Conservation (phyloP, 1,140 invertebrate genomes). For the Acyrthosiphon pisum region DNA sequence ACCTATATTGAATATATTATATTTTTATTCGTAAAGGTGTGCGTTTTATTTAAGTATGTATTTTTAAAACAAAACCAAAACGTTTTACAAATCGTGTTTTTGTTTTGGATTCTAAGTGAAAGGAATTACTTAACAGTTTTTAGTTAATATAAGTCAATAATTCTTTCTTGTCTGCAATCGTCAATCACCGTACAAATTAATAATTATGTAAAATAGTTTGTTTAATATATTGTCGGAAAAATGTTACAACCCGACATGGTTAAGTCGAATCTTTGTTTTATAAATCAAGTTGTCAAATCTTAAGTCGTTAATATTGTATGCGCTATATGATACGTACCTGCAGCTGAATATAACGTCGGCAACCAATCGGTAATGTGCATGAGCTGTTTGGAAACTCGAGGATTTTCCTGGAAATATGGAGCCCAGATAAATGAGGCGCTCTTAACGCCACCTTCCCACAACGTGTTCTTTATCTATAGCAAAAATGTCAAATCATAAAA, state of each 20-base stretch:
- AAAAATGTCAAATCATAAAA: not conserved
- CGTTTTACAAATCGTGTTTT: not conserved
- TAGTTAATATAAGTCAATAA: too few relatives aligned
- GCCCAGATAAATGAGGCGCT: slow-evolving; percentile 73
- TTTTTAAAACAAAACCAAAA: not conserved
- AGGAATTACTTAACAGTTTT: not conserved
- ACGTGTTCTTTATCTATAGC: slow-evolving; percentile 62
- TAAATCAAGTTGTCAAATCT: not conserved
- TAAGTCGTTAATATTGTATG: not conserved
- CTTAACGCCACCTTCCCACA: slow-evolving; percentile 77
- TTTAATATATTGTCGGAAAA: not conserved
- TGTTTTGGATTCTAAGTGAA: not conserved
- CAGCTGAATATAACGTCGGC: slow-evolving; percentile 71
- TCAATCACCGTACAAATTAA: not conserved
- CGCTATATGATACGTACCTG: slow-evolving; percentile 59
- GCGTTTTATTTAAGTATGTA: not conserved
- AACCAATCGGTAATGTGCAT: slow-evolving; percentile 77
- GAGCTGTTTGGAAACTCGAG: slow-evolving; percentile 66
- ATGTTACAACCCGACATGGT: not conserved
- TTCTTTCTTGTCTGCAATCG: not conserved
- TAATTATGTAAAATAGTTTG: not conserved
- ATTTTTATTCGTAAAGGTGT: not conserved
- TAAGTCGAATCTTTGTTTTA: not conserved
- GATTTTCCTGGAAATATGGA: slow-evolving; percentile 65
- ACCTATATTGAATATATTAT: not conserved